Conservation (phyloP, 1,140 invertebrate genomes). For the Bombus vancouverensis region DNA sequence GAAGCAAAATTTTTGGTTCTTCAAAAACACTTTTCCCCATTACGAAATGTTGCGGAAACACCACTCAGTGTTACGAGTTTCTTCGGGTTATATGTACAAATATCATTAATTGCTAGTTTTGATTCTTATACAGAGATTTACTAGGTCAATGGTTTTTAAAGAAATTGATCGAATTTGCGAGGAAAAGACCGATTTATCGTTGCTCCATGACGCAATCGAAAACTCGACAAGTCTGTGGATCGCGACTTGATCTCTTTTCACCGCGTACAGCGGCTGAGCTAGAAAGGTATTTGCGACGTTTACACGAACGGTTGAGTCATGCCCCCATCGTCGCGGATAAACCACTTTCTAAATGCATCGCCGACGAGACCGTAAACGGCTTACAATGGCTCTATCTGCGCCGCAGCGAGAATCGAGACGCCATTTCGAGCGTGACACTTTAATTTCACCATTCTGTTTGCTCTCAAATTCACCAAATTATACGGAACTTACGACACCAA, state of each 20-base stretch:
- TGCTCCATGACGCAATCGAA: not conserved
- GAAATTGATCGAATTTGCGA: not conserved
- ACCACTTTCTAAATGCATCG: conserved; percentile 75
- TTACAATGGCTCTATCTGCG: conserved; percentile 70
- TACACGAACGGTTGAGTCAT: conserved; percentile 71
- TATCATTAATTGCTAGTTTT: no score
- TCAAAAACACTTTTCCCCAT: no score
- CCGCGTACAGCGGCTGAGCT: not conserved
- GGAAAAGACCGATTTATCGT: not conserved
- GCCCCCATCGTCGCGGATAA: conserved; percentile 69
- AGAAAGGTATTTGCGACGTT: conserved; percentile 63
- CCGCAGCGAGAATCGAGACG: conserved; percentile 47
- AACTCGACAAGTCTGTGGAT: not conserved
- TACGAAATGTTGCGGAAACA: no score
- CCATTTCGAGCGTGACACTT: conserved; percentile 39
- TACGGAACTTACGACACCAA: not conserved
- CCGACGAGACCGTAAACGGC: conserved; percentile 70
- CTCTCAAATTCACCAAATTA: not conserved
- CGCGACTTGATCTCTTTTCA: conserved; percentile 40
- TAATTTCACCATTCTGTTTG: conserved; percentile 2
- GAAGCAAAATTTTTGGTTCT: not conserved
- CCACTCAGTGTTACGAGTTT: no score
- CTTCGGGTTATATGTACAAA: no score
- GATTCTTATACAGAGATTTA: not conserved
- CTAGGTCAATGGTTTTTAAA: not conserved